Evolutionary conservation across 2,797 vertebrate species (phyloP), one percentile per base, ranked within the genome.

Genomic region (Hylomyscus alleni): DNA sequence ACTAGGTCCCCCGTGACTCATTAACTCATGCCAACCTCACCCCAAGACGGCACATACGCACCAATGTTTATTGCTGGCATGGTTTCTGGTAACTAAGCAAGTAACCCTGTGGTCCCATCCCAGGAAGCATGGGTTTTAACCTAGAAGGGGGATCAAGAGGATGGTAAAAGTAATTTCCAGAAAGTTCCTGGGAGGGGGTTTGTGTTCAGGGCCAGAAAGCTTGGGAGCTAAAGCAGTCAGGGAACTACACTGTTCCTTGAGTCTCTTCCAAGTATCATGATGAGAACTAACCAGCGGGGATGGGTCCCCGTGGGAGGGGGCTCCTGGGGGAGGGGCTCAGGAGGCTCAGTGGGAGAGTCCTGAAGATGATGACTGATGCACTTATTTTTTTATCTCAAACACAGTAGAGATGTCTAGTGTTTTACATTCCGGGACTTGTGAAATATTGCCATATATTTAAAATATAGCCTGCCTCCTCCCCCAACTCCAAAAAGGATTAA

Each of bases 371-470:
- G 54, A 81, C 80, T 50, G 75, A 40, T 75, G 26, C 54, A 26
- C 93, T 95, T 95, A 88, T 94, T 96, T 97, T 96, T 97, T 96
- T 96, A 94, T 82, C 76, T 87, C 54, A 62, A 88, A 67, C 54
- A 80, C 65, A 83, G 29, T 85, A 62, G 82, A 40, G 87, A 88
- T 73, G 81, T 95, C 67, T 77, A 72, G 10, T 81, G n/a, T 58
- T 88, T 87, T 84, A 62, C 60, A 65, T 69, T 93, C 34, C 91
- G 82, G 22, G 44, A 24, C 78, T 90, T 94, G 76, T 65, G 20
- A 96, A 93, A 88, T 81, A 91, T 92, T 86, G 77, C 67, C n/a
- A 11, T 50, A 14, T 50, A 87, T 89, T 96, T 83, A 40, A 89
- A 94, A 91, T 69, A 65, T 20, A 93, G 58, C 54, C 83, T 93